phyloP scores from a whole-genome alignment of 2,113 vertebrate species.

The Zosterops borbonicus region DNA sequence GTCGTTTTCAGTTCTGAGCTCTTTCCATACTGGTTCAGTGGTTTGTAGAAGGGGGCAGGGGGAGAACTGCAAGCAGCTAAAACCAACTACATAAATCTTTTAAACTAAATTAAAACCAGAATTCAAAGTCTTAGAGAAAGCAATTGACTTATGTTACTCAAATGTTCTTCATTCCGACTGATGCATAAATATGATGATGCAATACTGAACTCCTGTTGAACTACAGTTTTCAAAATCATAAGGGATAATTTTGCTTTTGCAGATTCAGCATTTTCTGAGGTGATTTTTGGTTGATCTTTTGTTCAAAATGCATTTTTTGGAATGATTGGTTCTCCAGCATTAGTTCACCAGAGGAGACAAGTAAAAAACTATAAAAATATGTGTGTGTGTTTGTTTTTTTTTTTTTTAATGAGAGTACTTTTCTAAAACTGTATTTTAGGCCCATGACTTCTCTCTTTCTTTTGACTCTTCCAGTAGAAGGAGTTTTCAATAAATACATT shows the following conservation, averaged over 20 bases:
- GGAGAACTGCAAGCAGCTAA: neutral
- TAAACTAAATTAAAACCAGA: neutral
- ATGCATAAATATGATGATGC: neutral
- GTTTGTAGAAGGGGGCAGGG: neutral
- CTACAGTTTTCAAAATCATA: neutral
- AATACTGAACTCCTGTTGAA: neutral
- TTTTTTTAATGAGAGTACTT: neutral
- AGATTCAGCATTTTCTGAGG: neutral
- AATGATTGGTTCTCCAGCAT: neutral
- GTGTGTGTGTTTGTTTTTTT: no score
- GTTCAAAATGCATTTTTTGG: neutral
- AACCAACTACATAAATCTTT: neutral
- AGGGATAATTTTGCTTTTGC: neutral
- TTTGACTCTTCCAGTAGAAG: neutral
- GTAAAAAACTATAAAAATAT: neutral
- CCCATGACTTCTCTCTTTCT: neutral
- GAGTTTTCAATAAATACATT: neutral
- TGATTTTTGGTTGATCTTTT: neutral
- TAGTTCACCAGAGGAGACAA: neutral
- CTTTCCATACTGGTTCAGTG: neutral
- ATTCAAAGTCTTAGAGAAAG: neutral
- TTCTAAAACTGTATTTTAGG: neutral
- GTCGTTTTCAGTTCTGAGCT: neutral
- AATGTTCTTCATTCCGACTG: neutral
- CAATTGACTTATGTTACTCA: neutral